phyloP scores from a whole-genome alignment of 2,888 invertebrate genomes.

The Pinctada fucata region DNA sequence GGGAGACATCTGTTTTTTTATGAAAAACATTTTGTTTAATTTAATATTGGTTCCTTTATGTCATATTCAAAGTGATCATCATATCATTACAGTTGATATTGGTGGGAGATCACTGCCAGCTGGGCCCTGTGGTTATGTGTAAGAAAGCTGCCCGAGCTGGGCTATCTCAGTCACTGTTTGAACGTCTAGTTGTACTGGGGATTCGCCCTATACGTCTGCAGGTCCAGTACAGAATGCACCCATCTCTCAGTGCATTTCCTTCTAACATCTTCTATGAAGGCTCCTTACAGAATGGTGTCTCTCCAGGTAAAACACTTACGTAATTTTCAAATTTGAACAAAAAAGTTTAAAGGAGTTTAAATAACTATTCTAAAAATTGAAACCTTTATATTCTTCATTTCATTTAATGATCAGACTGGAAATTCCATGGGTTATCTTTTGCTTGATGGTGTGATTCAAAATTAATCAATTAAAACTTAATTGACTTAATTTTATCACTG shows the following conservation, averaged over 20 bases:
- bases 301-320: conserved; percentile 81
- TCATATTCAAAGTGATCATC: background rate
- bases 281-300: conserved; percentile 98
- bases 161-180: conserved; percentile 96
- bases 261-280: conserved; percentile 99
- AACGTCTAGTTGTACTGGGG: conserved; percentile 96
- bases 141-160: conserved; percentile 99
- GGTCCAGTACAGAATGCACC: conserved; percentile 98
- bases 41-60: too few species aligned
- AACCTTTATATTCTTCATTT: background rate
- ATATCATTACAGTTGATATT: conserved; percentile 84
- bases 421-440: too few species aligned
- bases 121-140: conserved; percentile 99
- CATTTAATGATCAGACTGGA: background rate
- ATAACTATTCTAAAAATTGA: background rate
- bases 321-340: too few species aligned
- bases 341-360: background rate
- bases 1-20: too few species aligned
- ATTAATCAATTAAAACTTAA: too few species aligned
- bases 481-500: too few species aligned
- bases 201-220: conserved; percentile 97
- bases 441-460: too few species aligned
- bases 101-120: conserved; percentile 99
- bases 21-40: background rate
- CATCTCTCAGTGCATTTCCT: conserved; percentile 96